These are phyloP conservation scores for Microctenopoma stevenorrisi DNA, from an alignment of 2,797 vertebrate genomes.

Conservation along the genomic window DNA sequence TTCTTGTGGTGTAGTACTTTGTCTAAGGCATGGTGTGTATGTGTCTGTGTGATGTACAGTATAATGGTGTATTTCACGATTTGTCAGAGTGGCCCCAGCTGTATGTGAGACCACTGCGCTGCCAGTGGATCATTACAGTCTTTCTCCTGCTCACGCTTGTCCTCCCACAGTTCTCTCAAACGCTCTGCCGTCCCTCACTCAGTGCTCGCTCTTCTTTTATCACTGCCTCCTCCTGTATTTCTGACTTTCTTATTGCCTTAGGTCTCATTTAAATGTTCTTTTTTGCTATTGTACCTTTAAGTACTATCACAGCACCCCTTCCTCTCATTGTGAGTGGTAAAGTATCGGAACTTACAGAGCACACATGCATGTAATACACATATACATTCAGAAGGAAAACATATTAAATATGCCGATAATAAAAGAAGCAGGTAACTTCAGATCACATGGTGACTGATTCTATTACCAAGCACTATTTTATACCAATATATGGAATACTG, in stretches of 20 bases:
- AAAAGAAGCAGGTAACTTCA: not conserved
- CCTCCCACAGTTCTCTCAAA: slow-evolving; percentile 50
- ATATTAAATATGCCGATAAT: not conserved
- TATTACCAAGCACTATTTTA: slow-evolving; percentile 12
- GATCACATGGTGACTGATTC: slow-evolving; percentile 9
- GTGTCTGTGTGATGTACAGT: slow-evolving; percentile 24
- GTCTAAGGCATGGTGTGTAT: slow-evolving; percentile 16
- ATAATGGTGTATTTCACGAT: slow-evolving; percentile 32
- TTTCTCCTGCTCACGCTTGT: slow-evolving; percentile 26
- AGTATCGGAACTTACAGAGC: not conserved
- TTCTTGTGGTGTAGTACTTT: slow-evolving; percentile 13
- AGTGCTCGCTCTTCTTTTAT: slow-evolving; percentile 25
- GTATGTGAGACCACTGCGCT: slow-evolving; percentile 30
- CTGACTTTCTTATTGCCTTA: slow-evolving; percentile 14
- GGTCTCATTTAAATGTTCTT: slow-evolving; percentile 19
- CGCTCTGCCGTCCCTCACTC: slow-evolving; percentile 37
- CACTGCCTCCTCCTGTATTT: slow-evolving; percentile 42
- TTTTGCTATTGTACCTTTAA: slow-evolving; percentile 18
- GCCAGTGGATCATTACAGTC: slow-evolving; percentile 58
- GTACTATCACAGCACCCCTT: slow-evolving; percentile 4
- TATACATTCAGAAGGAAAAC: not conserved
- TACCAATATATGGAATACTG: slow-evolving; percentile 25
- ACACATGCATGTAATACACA: slow-evolving; percentile 1
- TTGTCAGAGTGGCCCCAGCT: slow-evolving; percentile 55
- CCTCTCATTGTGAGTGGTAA: not conserved